Conservation (phyloP, 1,140 invertebrate species). For the Adelges cooleyi region DNA sequence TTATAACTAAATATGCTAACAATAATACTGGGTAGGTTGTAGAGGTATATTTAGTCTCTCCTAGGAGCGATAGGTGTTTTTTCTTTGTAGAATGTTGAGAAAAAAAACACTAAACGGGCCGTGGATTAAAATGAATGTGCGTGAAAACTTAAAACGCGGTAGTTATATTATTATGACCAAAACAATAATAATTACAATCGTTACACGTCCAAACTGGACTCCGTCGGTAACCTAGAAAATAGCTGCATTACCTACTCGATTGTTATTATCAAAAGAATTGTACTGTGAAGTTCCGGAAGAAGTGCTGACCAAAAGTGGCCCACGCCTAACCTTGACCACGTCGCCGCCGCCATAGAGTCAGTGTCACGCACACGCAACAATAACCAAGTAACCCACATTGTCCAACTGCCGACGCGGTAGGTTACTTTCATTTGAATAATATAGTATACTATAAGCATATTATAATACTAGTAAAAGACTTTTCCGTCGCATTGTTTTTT, state of each 20-base stretch:
- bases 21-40: too few species aligned
- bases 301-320: constrained; percentile 13
- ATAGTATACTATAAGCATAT: background rate
- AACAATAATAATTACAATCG: background rate
- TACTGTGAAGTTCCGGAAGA: background rate
- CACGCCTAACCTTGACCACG: constrained; percentile 21
- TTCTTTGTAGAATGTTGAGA: too few species aligned
- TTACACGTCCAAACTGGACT: background rate
- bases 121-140: background rate
- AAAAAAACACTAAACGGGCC: too few species aligned
- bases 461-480: background rate
- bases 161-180: background rate
- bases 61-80: too few species aligned
- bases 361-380: constrained; percentile 11
- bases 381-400: constrained; percentile 26
- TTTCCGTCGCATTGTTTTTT: background rate
- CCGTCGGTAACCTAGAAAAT: background rate
- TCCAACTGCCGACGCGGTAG: background rate
- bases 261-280: background rate
- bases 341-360: background rate
- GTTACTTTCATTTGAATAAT: constrained; percentile 25
- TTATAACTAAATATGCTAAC: too few species aligned
- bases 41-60: too few species aligned
- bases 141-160: background rate
- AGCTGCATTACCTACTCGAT: too few species aligned